phyloP scores from a whole-genome alignment of 2,113 vertebrate species.

The Proterorhinus semilunaris region DNA sequence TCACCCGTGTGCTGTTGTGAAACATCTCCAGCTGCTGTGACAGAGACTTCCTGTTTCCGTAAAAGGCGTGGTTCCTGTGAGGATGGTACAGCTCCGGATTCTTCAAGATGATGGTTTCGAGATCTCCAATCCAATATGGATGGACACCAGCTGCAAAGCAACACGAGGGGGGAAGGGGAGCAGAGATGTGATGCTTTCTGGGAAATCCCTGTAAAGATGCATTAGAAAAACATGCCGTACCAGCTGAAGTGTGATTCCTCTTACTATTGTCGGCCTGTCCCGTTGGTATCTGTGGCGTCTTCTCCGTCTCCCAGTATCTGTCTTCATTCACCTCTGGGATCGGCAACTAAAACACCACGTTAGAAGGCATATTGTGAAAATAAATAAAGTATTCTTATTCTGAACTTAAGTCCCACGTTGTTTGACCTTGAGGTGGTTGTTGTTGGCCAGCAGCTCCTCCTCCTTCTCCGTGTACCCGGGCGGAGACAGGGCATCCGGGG shows the following conservation, averaged over 20 bases:
- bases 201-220: too few species aligned
- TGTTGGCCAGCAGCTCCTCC: slow-evolving; percentile 42
- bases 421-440: slow-evolving; percentile 56
- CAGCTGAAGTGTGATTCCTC: slow-evolving; percentile 84
- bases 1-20: slow-evolving; percentile 66
- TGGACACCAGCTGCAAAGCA: slow-evolving; percentile 73
- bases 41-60: slow-evolving; percentile 82
- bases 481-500: slow-evolving; percentile 24
- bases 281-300: slow-evolving; percentile 53
- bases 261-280: slow-evolving; percentile 71
- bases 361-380: background rate
- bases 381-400: too few species aligned
- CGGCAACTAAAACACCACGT: slow-evolving; percentile 68
- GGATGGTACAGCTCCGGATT: slow-evolving; percentile 53
- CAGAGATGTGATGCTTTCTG: too few species aligned
- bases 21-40: slow-evolving; percentile 88
- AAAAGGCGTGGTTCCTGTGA: slow-evolving; percentile 67
- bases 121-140: slow-evolving; percentile 79
- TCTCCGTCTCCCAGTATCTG: slow-evolving; percentile 58
- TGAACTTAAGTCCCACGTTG: too few species aligned
- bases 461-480: slow-evolving; percentile 31
- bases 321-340: slow-evolving; percentile 76
- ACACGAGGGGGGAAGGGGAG: background rate
- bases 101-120: slow-evolving; percentile 63
- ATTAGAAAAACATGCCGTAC: slow-evolving; percentile 65